Percentiles rank a stretch among this genome's conserved stretches.
phyloP scores from a whole-genome alignment of 2,888 invertebrate species.

The Daptonema setosum region DNA sequence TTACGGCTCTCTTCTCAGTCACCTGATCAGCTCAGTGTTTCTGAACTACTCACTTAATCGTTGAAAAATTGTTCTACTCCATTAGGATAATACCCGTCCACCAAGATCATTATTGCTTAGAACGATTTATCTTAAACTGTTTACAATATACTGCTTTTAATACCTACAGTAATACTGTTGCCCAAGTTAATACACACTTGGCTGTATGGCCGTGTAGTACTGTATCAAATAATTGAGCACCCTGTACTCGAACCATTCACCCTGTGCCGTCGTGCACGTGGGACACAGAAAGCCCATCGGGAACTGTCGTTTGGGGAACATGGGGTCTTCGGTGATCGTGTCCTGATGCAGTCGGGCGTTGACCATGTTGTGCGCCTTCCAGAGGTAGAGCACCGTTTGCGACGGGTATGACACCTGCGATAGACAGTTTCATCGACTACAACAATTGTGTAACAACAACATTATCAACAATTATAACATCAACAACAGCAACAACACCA shows the following conservation, averaged over 20 bases:
- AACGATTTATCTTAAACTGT: too few species aligned
- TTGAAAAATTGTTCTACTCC: too few species aligned
- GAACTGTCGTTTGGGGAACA: slow-evolving; percentile 66
- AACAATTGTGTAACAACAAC: background rate
- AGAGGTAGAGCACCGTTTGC: slow-evolving; percentile 31
- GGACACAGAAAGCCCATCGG: slow-evolving; percentile 47
- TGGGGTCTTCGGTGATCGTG: slow-evolving; percentile 58
- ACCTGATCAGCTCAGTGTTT: too few species aligned
- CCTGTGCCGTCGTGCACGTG: background rate
- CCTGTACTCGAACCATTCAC: background rate
- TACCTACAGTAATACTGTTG: too few species aligned
- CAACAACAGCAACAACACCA: too few species aligned
- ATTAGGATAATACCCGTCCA: too few species aligned
- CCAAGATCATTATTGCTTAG: too few species aligned
- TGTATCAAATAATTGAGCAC: background rate
- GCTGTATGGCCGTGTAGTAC: background rate
- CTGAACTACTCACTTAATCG: too few species aligned
- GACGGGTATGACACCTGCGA: slow-evolving; percentile 16
- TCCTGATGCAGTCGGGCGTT: slow-evolving; percentile 67
- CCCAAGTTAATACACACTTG: too few species aligned
- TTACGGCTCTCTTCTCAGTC: too few species aligned
- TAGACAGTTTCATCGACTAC: background rate
- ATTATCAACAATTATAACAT: too few species aligned
- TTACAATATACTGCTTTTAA: too few species aligned
- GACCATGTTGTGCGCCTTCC: slow-evolving; percentile 74